Percentiles rank a stretch among this genome's conserved stretches.
phyloP scores from a whole-genome alignment of 2,113 vertebrate genomes.

The Alaudala cheleensis region DNA sequence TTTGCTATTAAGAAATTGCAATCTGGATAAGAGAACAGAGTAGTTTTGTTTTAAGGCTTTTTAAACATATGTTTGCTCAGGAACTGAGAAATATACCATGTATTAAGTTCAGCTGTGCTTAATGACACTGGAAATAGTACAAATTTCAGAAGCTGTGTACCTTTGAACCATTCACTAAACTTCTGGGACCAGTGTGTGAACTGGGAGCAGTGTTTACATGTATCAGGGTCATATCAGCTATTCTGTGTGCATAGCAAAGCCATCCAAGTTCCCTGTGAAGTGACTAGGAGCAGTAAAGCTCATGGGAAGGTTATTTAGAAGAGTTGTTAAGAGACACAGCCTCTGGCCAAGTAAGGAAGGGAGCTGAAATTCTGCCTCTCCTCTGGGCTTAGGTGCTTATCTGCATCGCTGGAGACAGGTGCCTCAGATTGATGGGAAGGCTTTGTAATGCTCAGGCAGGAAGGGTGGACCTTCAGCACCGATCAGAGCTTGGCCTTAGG shows the following conservation, averaged over 20 bases:
- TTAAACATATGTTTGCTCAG: background rate
- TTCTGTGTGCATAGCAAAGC: background rate
- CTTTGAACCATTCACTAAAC: background rate
- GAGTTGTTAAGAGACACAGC: background rate
- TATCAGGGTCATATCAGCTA: background rate
- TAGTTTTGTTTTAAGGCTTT: background rate
- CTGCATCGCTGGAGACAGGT: background rate
- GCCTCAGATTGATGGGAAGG: background rate
- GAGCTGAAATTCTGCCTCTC: background rate
- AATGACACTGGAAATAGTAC: background rate
- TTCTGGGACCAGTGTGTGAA: background rate
- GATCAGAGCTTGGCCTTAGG: background rate
- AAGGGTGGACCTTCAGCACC: background rate
- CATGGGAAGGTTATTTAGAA: background rate
- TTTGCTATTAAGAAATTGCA: conserved; percentile 8
- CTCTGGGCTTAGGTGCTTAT: background rate
- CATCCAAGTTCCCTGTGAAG: background rate
- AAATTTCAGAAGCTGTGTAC: background rate
- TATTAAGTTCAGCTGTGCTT: background rate
- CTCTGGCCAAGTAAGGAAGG: background rate
- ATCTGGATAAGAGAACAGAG: background rate
- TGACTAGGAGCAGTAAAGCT: background rate
- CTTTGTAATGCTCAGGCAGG: background rate
- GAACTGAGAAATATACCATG: background rate
- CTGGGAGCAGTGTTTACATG: background rate